Conservation (phyloP, 2,888 invertebrate genomes). For the Phalera bucephala region DNA sequence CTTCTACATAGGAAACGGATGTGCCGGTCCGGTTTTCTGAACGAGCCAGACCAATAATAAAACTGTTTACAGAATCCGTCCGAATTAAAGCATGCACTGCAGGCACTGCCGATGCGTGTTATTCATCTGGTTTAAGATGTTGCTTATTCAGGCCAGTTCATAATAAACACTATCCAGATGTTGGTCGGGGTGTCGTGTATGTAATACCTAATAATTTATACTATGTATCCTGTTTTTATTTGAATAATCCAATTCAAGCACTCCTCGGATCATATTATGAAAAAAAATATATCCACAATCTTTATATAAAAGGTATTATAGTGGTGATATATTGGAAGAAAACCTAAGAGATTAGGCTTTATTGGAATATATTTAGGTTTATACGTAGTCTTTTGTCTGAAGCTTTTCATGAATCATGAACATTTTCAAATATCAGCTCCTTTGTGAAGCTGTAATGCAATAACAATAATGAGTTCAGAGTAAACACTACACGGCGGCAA, state of each 20-base stretch:
- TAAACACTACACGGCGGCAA: neutral
- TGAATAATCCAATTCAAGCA: too few species aligned
- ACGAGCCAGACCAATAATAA: constrained; percentile 46
- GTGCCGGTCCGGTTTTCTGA: constrained; percentile 45
- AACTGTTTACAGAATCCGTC: constrained; percentile 59
- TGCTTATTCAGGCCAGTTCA: constrained; percentile 46
- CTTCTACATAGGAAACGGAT: constrained; percentile 41
- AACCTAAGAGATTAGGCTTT: neutral
- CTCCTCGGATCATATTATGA: neutral
- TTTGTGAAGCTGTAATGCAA: neutral
- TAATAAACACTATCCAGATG: constrained; percentile 45
- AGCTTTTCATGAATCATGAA: neutral
- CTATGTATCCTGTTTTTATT: constrained; percentile 9
- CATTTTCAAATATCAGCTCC: neutral
- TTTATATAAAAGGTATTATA: neutral
- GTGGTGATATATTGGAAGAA: neutral
- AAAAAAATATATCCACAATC: neutral
- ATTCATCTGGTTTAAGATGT: constrained; percentile 34
- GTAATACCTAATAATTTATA: constrained; percentile 15
- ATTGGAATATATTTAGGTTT: neutral
- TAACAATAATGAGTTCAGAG: neutral
- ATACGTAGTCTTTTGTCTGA: neutral
- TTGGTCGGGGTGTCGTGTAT: constrained; percentile 15
- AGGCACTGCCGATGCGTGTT: constrained; percentile 40
- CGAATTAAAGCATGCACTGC: constrained; percentile 64